phyloP scores from a whole-genome alignment of 1,140 invertebrate genomes.

The Calycopis cecrops region DNA sequence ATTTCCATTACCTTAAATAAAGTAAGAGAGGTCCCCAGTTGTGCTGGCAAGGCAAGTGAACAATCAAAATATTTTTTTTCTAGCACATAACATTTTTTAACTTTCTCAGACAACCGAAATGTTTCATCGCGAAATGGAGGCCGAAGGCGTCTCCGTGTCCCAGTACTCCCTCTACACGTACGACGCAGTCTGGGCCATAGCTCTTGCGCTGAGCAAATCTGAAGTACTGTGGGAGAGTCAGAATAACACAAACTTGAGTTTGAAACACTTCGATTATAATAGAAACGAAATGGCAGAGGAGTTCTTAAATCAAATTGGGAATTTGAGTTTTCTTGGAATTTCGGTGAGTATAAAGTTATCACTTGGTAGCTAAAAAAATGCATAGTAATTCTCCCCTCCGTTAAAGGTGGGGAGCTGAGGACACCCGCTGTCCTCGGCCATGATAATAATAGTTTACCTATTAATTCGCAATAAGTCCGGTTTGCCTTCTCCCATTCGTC shows the following conservation, averaged over 20 bases:
- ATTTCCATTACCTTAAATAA: no score
- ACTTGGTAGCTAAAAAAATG: background rate
- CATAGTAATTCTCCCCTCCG: no score
- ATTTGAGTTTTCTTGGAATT: slow-evolving; percentile 87
- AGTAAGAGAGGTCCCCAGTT: no score
- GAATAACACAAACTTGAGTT: slow-evolving; percentile 25
- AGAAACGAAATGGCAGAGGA: slow-evolving; percentile 80
- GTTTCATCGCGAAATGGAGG: slow-evolving; percentile 78
- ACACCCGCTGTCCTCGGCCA: no score
- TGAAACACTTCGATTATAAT: slow-evolving; percentile 83
- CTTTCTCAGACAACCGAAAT: slow-evolving; percentile 83
- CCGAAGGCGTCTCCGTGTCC: slow-evolving; percentile 75
- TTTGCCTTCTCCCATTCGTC: no score
- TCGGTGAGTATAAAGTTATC: slow-evolving; percentile 78
- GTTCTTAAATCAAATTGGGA: slow-evolving; percentile 81
- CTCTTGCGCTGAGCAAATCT: slow-evolving; percentile 79
- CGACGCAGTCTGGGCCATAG: slow-evolving; percentile 93
- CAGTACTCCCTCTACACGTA: slow-evolving; percentile 87
- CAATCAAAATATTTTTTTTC: no score
- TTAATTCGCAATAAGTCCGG: no score
- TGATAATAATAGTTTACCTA: no score
- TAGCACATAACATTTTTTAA: no score
- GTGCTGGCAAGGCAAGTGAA: no score
- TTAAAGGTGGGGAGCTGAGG: no score
- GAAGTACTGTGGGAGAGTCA: slow-evolving; percentile 56